These are phyloP conservation scores for Actinia equina DNA, from an alignment of 64 coral and sea anemone species.

Conservation along the genomic window DNA sequence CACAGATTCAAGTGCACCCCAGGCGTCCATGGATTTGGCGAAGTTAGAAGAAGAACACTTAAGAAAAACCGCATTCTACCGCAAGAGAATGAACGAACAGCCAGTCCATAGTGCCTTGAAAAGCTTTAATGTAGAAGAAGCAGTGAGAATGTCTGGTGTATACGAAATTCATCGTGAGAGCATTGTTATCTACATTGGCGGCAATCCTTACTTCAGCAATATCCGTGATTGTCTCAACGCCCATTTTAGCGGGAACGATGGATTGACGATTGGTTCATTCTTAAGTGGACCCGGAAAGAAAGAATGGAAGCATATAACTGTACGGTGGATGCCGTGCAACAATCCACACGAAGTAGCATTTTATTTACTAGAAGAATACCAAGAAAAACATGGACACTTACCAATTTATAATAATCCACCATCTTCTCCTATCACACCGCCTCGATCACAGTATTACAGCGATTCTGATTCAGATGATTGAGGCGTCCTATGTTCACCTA, in stretches of 20 bases:
- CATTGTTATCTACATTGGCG: conserved; percentile 89
- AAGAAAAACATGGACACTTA: conserved; percentile 58
- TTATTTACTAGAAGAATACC: conserved; percentile 93
- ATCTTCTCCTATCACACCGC: not conserved
- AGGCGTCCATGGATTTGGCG: not conserved
- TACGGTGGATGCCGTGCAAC: conserved; percentile 82
- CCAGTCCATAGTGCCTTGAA: conserved; percentile 74
- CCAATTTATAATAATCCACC: conserved; percentile 92
- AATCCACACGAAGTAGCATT: conserved; percentile 95
- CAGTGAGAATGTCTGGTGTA: conserved; percentile 79
- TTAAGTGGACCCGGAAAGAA: conserved; percentile 65
- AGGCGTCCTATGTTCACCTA: not conserved
- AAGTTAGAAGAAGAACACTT: conserved; percentile 65
- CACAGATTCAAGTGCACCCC: not conserved
- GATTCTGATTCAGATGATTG: conserved; percentile 27
- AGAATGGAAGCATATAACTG: conserved; percentile 69
- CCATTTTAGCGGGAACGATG: conserved; percentile 98
- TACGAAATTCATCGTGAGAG: conserved; percentile 76
- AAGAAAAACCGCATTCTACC: conserved; percentile 63
- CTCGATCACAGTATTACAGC: conserved; percentile 3
- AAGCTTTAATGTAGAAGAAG: conserved; percentile 93
- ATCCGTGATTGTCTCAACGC: conserved; percentile 97
- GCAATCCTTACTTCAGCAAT: conserved; percentile 98
- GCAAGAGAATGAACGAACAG: conserved; percentile 67
- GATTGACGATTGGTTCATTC: conserved; percentile 85